Evolutionary conservation across 1,140 invertebrate genomes (phyloP).

Genomic region (Neelides sp.): DNA sequence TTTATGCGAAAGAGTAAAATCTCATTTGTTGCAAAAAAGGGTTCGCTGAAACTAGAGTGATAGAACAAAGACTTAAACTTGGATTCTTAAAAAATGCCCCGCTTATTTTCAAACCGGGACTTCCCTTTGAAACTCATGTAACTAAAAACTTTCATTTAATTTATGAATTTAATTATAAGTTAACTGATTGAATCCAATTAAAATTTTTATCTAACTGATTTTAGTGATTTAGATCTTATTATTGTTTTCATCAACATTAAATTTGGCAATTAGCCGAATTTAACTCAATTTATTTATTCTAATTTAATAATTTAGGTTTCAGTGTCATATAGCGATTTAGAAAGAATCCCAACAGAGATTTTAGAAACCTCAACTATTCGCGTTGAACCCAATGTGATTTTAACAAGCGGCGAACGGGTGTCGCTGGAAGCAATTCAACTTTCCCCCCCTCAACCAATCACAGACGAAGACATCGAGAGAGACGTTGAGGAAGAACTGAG

Average conservation of each 20-base stretch:
- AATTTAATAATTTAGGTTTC: slow-evolving; percentile 34
- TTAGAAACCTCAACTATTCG: slow-evolving; percentile 31
- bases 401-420: slow-evolving; percentile 22
- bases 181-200: too few relatives aligned
- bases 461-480: too few relatives aligned
- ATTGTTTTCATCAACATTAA: too few relatives aligned
- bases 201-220: too few relatives aligned
- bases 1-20: slow-evolving; percentile 20
- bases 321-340: slow-evolving; percentile 34
- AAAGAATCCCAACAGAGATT: slow-evolving; percentile 32
- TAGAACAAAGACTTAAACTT: slow-evolving; percentile 38
- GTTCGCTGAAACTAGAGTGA: slow-evolving; percentile 42
- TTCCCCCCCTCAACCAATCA: too few relatives aligned
- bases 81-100: slow-evolving; percentile 43
- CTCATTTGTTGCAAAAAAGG: slow-evolving; percentile 31
- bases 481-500: too few relatives aligned
- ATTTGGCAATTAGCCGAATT: too few relatives aligned
- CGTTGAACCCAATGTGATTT: slow-evolving; percentile 27
- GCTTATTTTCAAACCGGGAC: slow-evolving; percentile 45
- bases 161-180: neutral
- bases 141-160: slow-evolving; percentile 29
- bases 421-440: too few relatives aligned
- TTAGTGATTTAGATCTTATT: too few relatives aligned
- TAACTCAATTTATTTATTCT: too few relatives aligned
- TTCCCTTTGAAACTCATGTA: slow-evolving; percentile 41